Evolutionary conservation across 2,888 invertebrate genomes (phyloP).

Genomic region (Idaea dimidiata): DNA sequence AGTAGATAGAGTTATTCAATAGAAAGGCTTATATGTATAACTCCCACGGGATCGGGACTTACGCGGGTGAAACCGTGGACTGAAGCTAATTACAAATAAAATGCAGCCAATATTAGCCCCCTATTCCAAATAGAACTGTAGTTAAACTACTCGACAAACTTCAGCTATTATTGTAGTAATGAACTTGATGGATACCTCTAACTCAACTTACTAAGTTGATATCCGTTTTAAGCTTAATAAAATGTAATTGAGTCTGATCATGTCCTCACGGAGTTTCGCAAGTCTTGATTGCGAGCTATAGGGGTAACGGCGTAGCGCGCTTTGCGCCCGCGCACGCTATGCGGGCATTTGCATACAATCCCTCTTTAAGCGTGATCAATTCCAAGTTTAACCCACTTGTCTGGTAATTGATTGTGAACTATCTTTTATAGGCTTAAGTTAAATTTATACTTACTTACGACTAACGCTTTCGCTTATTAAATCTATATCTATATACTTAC

Average conservation of each 20-base stretch:
- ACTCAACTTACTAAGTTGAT: background rate
- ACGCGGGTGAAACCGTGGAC: too few species aligned
- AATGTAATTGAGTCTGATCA: conserved; percentile 11
- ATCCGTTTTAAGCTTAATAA: background rate
- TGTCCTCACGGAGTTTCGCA: conserved; percentile 25
- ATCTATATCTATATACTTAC: too few species aligned
- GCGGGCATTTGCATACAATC: conserved; percentile 71
- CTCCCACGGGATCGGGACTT: too few species aligned
- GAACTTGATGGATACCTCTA: background rate
- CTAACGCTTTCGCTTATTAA: too few species aligned
- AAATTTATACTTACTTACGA: background rate
- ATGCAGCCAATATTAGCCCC: too few species aligned
- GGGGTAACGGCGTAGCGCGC: conserved; percentile 17
- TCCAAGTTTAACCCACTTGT: conserved; percentile 49
- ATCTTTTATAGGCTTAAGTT: conserved; percentile 22
- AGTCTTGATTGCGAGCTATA: conserved; percentile 19
- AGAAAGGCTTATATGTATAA: too few species aligned
- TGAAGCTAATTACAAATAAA: too few species aligned
- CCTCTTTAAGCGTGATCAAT: conserved; percentile 42
- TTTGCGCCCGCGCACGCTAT: conserved; percentile 49
- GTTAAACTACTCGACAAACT: too few species aligned
- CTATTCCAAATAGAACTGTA: too few species aligned
- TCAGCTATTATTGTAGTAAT: too few species aligned
- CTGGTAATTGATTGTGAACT: conserved; percentile 29
- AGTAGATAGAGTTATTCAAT: too few species aligned